phyloP scores from a whole-genome alignment of 2,888 invertebrate genomes.

The Hermaeophaga mercurialis region DNA sequence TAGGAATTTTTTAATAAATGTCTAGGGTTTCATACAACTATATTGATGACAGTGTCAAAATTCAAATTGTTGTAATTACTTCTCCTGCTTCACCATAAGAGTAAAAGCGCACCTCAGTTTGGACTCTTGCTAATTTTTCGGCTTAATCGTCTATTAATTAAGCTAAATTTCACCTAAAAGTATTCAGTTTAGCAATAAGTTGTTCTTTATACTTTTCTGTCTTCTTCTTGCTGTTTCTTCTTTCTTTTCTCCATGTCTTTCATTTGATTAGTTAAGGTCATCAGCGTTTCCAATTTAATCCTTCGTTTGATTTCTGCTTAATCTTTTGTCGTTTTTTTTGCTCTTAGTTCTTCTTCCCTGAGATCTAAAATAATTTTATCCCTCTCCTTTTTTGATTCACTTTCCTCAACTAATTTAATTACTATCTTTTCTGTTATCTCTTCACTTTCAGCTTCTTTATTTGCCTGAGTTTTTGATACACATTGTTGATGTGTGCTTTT shows the following conservation, averaged over 20 bases:
- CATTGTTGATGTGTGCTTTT: slow-evolving; percentile 56
- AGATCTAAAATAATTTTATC: too few species aligned
- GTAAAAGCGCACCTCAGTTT: too few species aligned
- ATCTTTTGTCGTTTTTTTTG: too few species aligned
- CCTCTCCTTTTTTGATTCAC: too few species aligned
- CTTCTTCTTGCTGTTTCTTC: slow-evolving; percentile 52
- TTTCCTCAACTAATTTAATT: slow-evolving; percentile 47
- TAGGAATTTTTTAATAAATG: too few species aligned
- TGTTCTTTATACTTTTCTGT: slow-evolving; percentile 57
- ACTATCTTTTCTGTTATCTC: slow-evolving; percentile 49
- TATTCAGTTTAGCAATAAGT: slow-evolving; percentile 63
- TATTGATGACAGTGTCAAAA: too few species aligned
- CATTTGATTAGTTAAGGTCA: slow-evolving; percentile 51
- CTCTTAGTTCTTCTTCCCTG: too few species aligned
- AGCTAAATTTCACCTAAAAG: slow-evolving; percentile 65
- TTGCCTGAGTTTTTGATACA: slow-evolving; percentile 46
- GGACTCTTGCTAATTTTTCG: too few species aligned
- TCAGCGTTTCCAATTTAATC: slow-evolving; percentile 50
- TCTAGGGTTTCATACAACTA: too few species aligned
- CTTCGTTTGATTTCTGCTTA: slow-evolving; percentile 55
- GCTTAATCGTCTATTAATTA: too few species aligned
- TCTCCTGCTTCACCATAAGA: too few species aligned
- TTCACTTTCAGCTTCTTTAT: slow-evolving; percentile 45
- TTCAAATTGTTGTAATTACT: too few species aligned
- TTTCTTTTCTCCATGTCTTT: slow-evolving; percentile 46